Conservation (phyloP, 2,888 invertebrate genomes). For the Trimorus sp. region DNA sequence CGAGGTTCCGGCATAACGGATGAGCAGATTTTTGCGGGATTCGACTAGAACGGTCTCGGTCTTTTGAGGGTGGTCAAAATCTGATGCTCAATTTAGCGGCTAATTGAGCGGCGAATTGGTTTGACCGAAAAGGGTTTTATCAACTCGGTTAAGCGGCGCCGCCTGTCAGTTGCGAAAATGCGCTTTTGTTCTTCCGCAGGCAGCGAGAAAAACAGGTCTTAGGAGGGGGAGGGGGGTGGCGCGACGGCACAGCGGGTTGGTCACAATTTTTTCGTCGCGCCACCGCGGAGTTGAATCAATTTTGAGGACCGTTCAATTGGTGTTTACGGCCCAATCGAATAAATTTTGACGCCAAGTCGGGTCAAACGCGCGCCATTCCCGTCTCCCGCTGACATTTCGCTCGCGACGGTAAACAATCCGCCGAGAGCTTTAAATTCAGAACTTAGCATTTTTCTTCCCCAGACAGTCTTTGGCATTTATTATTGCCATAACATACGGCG, state of each 20-base stretch:
- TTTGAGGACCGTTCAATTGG: no score
- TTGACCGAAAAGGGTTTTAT: constrained; percentile 33
- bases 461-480: no score
- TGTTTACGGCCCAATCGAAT: no score
- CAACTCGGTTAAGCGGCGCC: constrained; percentile 24
- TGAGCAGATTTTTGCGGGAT: no score
- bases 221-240: background rate
- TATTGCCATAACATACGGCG: no score
- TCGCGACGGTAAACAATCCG: background rate
- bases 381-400: no score
- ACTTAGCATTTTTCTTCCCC: no score
- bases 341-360: no score
- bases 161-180: constrained; percentile 15
- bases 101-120: constrained; percentile 34
- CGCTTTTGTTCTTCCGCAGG: constrained; percentile 11
- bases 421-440: no score
- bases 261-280: no score
- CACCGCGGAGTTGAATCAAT: no score
- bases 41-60: background rate
- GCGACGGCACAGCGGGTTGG: background rate
- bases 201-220: constrained; percentile 8
- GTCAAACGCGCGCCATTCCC: no score
- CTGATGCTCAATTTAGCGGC: constrained; percentile 24
- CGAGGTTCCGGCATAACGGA: background rate
- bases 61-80: constrained; percentile 36